Percentiles rank a stretch among this genome's conserved stretches.
These are phyloP conservation scores for Heliconius hewitsoni DNA, from an alignment of 1,140 invertebrate species.

Conservation along the genomic window DNA sequence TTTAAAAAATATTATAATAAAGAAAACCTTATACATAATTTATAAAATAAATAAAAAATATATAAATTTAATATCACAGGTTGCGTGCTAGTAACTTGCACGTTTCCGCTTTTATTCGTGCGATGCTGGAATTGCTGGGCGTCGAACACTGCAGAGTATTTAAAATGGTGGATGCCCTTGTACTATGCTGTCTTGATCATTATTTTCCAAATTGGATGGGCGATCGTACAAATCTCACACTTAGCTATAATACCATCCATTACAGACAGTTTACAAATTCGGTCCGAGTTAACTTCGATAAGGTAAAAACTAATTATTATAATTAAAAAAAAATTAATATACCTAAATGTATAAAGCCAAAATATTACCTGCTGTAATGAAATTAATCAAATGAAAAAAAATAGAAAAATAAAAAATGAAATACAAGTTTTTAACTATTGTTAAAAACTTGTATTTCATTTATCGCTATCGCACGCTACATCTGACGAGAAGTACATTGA, in stretches of 20 bases:
- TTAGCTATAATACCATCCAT: slow-evolving; percentile 93
- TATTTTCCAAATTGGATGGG: slow-evolving; percentile 96
- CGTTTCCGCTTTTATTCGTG: slow-evolving; percentile 92
- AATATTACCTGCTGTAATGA: no score
- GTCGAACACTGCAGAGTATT: slow-evolving; percentile 54
- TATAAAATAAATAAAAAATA: neutral
- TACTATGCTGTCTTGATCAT: slow-evolving; percentile 90
- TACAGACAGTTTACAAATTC: slow-evolving; percentile 84
- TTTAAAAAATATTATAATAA: neutral
- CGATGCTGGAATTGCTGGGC: slow-evolving; percentile 84
- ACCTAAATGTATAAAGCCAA: no score
- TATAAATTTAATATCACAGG: slow-evolving; percentile 49
- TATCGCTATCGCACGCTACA: no score
- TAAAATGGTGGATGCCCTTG: slow-evolving; percentile 83
- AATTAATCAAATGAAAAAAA: no score
- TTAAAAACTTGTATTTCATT: no score
- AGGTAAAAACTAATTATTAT: slow-evolving; percentile 80
- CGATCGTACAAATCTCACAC: slow-evolving; percentile 94
- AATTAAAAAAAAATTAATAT: neutral
- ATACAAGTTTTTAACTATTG: no score
- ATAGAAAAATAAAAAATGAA: no score
- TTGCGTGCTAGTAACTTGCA: slow-evolving; percentile 58
- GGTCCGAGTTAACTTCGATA: slow-evolving; percentile 90
- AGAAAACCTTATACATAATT: no score
- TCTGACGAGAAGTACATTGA: no score